phyloP scores from a whole-genome alignment of 2,797 vertebrate genomes.

The Pangasius krempfi region DNA sequence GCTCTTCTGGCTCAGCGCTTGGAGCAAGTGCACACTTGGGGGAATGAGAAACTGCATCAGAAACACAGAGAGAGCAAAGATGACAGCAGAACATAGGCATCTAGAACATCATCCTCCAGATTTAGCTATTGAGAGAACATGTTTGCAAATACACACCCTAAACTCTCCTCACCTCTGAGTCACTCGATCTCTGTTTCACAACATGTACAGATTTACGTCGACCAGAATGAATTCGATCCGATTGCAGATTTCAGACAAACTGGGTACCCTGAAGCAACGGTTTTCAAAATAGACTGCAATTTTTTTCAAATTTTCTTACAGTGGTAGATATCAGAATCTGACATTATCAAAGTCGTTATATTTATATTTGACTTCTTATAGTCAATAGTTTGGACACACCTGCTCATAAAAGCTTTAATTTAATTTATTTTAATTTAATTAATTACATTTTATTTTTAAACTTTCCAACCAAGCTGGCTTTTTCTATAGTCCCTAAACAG shows the following conservation, averaged over 20 bases:
- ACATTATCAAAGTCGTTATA: not conserved
- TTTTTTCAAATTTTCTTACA: not conserved
- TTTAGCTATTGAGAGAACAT: not conserved
- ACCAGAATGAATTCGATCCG: not conserved
- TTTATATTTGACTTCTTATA: not conserved
- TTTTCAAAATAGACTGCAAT: not conserved
- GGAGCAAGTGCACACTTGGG: constrained; percentile 9
- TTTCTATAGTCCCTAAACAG: not conserved
- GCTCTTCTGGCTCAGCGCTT: constrained; percentile 9
- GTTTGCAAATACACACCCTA: not conserved
- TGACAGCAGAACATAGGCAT: not conserved
- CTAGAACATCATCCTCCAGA: not conserved
- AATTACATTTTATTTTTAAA: not conserved
- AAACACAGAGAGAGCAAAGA: not conserved
- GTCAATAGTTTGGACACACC: not conserved
- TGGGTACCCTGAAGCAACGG: too few relatives aligned
- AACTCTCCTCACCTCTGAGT: not conserved
- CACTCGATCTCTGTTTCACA: not conserved
- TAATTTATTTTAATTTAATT: too few relatives aligned
- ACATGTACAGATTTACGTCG: not conserved
- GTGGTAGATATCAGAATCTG: not conserved
- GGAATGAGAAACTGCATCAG: constrained; percentile 12
- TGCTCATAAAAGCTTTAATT: not conserved
- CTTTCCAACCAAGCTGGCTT: not conserved
- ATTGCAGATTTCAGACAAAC: not conserved